Conservation (phyloP, 2,888 invertebrate species). For the Mesoligia furuncula region DNA sequence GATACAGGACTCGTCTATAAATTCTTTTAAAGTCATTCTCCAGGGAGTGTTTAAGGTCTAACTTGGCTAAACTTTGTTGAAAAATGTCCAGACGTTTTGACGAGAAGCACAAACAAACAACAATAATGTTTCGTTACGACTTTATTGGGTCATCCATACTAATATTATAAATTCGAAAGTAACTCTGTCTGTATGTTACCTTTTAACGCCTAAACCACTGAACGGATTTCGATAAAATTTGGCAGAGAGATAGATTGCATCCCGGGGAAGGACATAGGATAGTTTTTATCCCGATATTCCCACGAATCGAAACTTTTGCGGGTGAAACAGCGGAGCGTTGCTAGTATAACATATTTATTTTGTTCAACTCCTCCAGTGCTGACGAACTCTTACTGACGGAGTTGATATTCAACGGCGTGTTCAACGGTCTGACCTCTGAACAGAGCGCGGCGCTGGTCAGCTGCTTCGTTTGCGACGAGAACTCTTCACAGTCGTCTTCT, state of each 20-base stretch:
- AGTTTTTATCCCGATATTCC: too few species aligned
- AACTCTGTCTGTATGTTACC: too few species aligned
- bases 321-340: too few species aligned
- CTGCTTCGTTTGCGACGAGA: constrained; percentile 98
- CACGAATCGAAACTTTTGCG: too few species aligned
- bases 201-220: too few species aligned
- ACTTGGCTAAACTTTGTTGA: neutral
- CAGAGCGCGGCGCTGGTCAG: constrained; percentile 96
- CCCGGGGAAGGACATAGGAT: too few species aligned
- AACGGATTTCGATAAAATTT: too few species aligned
- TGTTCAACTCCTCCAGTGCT: constrained; percentile 89
- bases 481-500: constrained; percentile 94
- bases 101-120: neutral
- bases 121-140: neutral
- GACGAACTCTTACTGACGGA: constrained; percentile 99
- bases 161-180: too few species aligned
- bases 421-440: constrained; percentile 95
- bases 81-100: neutral
- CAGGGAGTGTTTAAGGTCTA: neutral
- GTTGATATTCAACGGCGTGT: constrained; percentile 99
- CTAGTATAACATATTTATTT: neutral
- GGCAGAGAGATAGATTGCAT: too few species aligned
- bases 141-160: neutral
- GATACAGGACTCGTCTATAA: neutral
- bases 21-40: neutral